Base-by-base conservation (phyloP, 2,888 invertebrate genomes). In the Fragum fragum region DNA sequence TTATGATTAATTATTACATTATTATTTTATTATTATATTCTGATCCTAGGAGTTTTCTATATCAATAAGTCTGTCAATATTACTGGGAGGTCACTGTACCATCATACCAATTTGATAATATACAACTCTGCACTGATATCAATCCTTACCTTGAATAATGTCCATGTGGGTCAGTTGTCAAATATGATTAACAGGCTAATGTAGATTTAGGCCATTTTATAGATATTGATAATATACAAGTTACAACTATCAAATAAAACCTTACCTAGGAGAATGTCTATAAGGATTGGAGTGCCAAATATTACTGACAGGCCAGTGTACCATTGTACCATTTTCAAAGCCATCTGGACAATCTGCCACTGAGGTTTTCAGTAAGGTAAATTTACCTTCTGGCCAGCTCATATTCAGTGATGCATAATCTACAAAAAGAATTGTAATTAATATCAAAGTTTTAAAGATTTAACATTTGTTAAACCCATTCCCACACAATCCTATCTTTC, bases 291-390 rank as follows among this genome's bases (percentile, higher is more conserved):
- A 66, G 6, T 28, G 21, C 66, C 66, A 66, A 21, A 66, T 66
- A 18, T 66, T 21, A 42, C 42, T 42, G 42, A 42, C 66, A 2
- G 66, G 66, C 66, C 66, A 66, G 36, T 66, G 66, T 21, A 66
- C 66, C 66, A 66, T 66, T 7, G 66, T 66, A 21, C 66, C 66
- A 66, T 66, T 66, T 26, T 39, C 23, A 1, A 39, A 66, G 1
- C 42, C 66, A 1, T 39, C 42, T 0, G 66, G 66, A 42, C 66
- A 66, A 63, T 63, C 63, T 1, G 63, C 32, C 36, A 28, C 63
- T 18, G 39, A 26, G 6, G 66, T 42, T 16, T 66, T 66, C 1
- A 66, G 26, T 23, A 66, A 16, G 6, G 66, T 66, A 21, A 42
- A 66, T 14, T 36, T 42, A 32, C 42, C 66, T 9, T 66, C 66